A percentile compares a stretch with the other conserved stretches of the same genome.
These are phyloP conservation scores for Brachirus orientalis DNA, from an alignment of 2,113 vertebrate genomes.

Conservation along the genomic window DNA sequence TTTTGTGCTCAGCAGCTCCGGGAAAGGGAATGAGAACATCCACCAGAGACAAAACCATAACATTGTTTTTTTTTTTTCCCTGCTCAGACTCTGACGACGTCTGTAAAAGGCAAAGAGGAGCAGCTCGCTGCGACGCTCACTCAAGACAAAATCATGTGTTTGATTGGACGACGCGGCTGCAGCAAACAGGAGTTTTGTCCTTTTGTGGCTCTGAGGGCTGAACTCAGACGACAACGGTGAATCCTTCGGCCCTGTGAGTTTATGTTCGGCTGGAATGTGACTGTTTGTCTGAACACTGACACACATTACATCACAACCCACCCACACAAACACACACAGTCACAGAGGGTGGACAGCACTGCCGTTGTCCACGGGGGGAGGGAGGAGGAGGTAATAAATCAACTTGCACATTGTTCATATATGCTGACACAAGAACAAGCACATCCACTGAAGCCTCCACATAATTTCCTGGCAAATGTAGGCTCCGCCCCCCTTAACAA, in stretches of 20 bases:
- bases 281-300: slow-evolving; percentile 31
- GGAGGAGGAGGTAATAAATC: no score
- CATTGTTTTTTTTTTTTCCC: slow-evolving; percentile 41
- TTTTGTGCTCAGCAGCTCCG: slow-evolving; percentile 38
- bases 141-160: slow-evolving; percentile 56
- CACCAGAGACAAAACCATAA: slow-evolving; percentile 14
- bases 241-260: slow-evolving; percentile 25
- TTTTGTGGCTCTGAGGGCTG: slow-evolving; percentile 68
- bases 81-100: slow-evolving; percentile 29
- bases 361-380: no score
- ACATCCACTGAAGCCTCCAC: no score
- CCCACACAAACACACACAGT: no score
- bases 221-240: slow-evolving; percentile 16
- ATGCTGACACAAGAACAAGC: no score
- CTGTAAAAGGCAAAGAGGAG: slow-evolving; percentile 81
- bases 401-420: no score
- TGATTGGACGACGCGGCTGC: slow-evolving; percentile 50
- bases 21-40: slow-evolving; percentile 52
- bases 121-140: slow-evolving; percentile 25
- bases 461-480: no score
- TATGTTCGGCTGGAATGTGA: slow-evolving; percentile 49
- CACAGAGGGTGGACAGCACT: no score
- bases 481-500: no score
- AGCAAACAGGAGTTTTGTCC: slow-evolving; percentile 57
- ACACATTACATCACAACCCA: not conserved